Percentiles rank a stretch among this genome's conserved stretches.
Evolutionary conservation across 2,888 invertebrate species (phyloP).

Genomic region (Drosophila atripex): DNA sequence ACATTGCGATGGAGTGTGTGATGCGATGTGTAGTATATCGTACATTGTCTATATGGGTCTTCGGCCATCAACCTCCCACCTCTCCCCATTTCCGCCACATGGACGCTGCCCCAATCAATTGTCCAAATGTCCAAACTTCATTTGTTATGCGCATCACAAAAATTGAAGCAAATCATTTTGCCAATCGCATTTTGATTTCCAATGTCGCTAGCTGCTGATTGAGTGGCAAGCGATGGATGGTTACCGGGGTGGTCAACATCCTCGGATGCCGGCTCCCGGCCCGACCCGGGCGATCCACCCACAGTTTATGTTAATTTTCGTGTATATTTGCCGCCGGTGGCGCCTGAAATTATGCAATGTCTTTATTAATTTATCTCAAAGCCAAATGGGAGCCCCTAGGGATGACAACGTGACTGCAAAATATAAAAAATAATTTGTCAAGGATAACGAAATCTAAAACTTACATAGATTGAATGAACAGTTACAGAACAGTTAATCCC

Average conservation of each 20-base stretch:
- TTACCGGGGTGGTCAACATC: background rate
- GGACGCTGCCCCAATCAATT: conserved; percentile 73
- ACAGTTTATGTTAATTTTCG: conserved; percentile 73
- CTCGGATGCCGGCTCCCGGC: background rate
- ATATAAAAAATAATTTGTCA: background rate
- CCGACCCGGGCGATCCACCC: conserved; percentile 27
- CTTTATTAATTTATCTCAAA: conserved; percentile 73
- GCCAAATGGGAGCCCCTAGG: conserved; percentile 54
- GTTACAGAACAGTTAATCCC: too few relatives aligned
- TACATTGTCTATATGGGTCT: conserved; percentile 44
- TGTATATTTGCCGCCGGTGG: conserved; percentile 74
- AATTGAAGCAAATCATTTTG: conserved; percentile 79
- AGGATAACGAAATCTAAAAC: background rate
- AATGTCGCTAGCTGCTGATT: conserved; percentile 73
- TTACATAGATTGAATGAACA: too few relatives aligned
- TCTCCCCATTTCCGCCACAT: conserved; percentile 18
- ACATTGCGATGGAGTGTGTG: conserved; percentile 42
- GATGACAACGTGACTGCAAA: conserved; percentile 33
- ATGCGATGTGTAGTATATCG: conserved; percentile 35
- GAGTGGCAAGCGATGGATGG: conserved; percentile 30
- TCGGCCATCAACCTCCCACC: conserved; percentile 13
- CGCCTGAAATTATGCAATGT: conserved; percentile 75
- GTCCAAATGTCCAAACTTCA: conserved; percentile 77
- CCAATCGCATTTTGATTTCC: conserved; percentile 79
- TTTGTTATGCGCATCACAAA: conserved; percentile 79